Percentiles rank a stretch among this genome's conserved stretches.
Conservation (phyloP, 2,113 vertebrate genomes). For the Cavia porcellus region DNA sequence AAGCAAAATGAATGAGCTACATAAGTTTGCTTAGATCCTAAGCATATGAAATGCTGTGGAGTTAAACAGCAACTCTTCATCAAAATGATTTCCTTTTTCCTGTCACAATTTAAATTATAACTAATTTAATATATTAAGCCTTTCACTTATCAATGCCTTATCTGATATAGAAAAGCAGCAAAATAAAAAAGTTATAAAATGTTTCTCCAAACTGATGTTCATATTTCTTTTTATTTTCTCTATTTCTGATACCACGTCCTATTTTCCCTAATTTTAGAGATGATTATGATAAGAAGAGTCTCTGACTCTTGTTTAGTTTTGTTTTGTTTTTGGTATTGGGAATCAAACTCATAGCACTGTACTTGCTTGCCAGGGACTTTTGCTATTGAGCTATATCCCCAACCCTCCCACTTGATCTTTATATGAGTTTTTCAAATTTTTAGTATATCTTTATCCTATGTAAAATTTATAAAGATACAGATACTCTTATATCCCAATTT, state of each 20-base stretch:
- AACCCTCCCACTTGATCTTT: neutral
- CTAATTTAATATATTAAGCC: conserved; percentile 8
- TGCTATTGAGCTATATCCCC: no score
- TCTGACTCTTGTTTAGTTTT: no score
- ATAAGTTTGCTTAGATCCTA: conserved; percentile 27
- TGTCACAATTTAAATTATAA: neutral
- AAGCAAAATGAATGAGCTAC: neutral
- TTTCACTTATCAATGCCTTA: neutral
- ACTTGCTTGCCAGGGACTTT: no score
- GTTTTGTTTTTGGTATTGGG: no score
- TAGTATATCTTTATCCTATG: neutral
- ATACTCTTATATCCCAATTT: neutral
- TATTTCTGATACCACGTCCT: neutral
- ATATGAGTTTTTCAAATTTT: neutral
- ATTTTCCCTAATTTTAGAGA: neutral
- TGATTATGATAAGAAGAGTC: neutral
- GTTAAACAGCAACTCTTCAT: neutral
- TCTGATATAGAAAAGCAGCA: neutral
- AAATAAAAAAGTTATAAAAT: conserved; percentile 21
- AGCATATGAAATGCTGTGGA: neutral
- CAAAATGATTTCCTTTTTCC: neutral
- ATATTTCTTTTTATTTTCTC: neutral
- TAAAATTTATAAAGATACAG: neutral
- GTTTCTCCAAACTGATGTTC: neutral
- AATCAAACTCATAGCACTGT: no score